Conservation (phyloP, 2,113 vertebrate species). For the Gobio gobio region DNA sequence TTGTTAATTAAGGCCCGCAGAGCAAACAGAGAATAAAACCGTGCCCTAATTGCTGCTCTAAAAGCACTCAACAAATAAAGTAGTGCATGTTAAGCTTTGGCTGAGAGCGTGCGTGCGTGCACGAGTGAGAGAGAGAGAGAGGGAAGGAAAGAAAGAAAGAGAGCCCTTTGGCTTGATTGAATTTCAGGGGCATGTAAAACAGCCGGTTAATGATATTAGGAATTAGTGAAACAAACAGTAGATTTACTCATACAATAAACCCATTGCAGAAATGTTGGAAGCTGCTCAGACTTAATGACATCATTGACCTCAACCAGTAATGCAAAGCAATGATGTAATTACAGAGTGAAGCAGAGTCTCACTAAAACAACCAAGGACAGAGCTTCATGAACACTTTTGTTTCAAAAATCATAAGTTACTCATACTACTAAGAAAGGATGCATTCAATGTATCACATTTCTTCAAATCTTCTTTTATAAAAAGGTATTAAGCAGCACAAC, state of each 20-base stretch:
- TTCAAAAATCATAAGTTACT: neutral
- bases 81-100: slow-evolving; percentile 42
- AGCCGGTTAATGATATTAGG: slow-evolving; percentile 64
- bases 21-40: slow-evolving; percentile 68
- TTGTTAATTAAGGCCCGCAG: slow-evolving; percentile 74
- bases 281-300: slow-evolving; percentile 40
- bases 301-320: slow-evolving; percentile 33
- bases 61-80: slow-evolving; percentile 51
- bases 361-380: neutral
- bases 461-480: neutral
- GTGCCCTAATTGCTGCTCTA: slow-evolving; percentile 66
- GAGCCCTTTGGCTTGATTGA: slow-evolving; percentile 66
- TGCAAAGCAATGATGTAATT: slow-evolving; percentile 40
- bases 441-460: neutral
- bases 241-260: slow-evolving; percentile 66
- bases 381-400: neutral
- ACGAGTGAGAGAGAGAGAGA: neutral
- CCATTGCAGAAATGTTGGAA: slow-evolving; percentile 62
- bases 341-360: slow-evolving; percentile 7
- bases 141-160: slow-evolving; percentile 18
- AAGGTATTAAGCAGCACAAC: neutral
- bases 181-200: slow-evolving; percentile 69
- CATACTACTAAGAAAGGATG: neutral
- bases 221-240: slow-evolving; percentile 73
- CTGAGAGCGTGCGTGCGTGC: neutral